Percentiles rank a stretch among this genome's conserved stretches.
These are phyloP conservation scores for Troides oblongomaculatus DNA, from an alignment of 2,888 invertebrate species.

Conservation along the genomic window DNA sequence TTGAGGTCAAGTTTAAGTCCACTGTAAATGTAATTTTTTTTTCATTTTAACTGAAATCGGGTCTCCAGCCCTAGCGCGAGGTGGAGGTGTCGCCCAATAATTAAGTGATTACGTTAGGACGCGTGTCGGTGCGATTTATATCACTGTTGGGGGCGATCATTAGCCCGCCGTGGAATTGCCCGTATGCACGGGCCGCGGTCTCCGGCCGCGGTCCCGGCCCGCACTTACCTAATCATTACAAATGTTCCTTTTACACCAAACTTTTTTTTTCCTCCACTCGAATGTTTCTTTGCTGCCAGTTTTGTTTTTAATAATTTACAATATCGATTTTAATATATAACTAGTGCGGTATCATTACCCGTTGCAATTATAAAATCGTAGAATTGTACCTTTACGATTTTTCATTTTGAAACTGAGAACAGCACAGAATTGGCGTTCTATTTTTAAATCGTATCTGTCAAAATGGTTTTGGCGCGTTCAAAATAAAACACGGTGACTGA, in stretches of 20 bases:
- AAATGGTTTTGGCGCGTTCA: too few relatives aligned
- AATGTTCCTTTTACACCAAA: conserved; percentile 9
- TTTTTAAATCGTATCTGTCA: too few relatives aligned
- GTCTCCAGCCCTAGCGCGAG: conserved; percentile 35
- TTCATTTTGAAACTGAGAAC: too few relatives aligned
- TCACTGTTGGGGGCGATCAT: conserved; percentile 61
- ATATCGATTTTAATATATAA: too few relatives aligned
- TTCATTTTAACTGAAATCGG: background rate
- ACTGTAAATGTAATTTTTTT: background rate
- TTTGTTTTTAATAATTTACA: background rate
- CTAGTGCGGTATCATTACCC: too few relatives aligned
- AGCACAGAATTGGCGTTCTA: too few relatives aligned
- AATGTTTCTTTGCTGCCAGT: conserved; percentile 12
- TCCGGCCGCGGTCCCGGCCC: conserved; percentile 17
- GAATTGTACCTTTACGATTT: too few relatives aligned
- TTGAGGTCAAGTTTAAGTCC: background rate
- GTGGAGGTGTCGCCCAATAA: conserved; percentile 74
- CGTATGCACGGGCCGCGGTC: conserved; percentile 28
- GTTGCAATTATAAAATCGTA: too few relatives aligned
- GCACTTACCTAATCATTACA: conserved; percentile 38
- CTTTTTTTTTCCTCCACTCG: background rate
- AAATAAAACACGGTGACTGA: too few relatives aligned
- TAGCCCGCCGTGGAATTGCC: conserved; percentile 49
- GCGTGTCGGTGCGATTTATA: conserved; percentile 76
- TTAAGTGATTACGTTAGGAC: conserved; percentile 77